phyloP scores from a whole-genome alignment of 2,113 vertebrate species.

The Aspiorhynchus laticeps region DNA sequence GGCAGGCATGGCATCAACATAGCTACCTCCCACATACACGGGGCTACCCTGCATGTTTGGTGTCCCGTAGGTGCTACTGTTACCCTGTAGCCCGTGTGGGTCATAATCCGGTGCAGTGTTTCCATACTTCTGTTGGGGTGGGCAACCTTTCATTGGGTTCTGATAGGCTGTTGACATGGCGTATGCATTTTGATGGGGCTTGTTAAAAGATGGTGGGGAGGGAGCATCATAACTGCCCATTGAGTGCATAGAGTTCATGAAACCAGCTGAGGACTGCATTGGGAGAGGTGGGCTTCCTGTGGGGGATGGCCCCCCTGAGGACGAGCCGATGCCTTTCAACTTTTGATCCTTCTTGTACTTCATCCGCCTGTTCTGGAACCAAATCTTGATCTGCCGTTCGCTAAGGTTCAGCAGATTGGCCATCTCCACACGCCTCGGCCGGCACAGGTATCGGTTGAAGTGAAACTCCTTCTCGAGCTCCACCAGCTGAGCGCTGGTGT shows the following conservation, averaged over 20 bases:
- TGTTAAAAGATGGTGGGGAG: conserved; percentile 90
- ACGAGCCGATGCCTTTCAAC: conserved; percentile 91
- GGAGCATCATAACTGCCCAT: conserved; percentile 91
- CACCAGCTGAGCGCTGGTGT: conserved; percentile 95
- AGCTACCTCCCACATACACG: conserved; percentile 89
- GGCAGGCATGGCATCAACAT: conserved; percentile 89
- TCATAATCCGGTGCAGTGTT: conserved; percentile 89
- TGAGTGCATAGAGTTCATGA: conserved; percentile 92
- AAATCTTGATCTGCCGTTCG: conserved; percentile 98
- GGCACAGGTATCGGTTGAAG: conserved; percentile 96
- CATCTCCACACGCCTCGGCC: conserved; percentile 95
- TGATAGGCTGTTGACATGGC: conserved; percentile 90
- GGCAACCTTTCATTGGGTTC: conserved; percentile 89
- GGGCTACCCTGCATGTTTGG: conserved; percentile 92
- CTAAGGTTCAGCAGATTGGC: conserved; percentile 96
- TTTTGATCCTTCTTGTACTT: conserved; percentile 99
- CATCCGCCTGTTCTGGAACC: conserved; percentile 98
- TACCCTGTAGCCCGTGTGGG: conserved; percentile 88
- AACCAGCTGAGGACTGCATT: conserved; percentile 91
- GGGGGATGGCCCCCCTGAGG: conserved; percentile 90
- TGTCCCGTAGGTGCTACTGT: conserved; percentile 83
- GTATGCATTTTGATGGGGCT: conserved; percentile 93
- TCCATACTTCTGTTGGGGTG: conserved; percentile 89
- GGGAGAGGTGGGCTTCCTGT: conserved; percentile 91
- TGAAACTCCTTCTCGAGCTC: conserved; percentile 88